phyloP scores from a whole-genome alignment of 1,140 invertebrate species.

The Parasteatoda tepidariorum region DNA sequence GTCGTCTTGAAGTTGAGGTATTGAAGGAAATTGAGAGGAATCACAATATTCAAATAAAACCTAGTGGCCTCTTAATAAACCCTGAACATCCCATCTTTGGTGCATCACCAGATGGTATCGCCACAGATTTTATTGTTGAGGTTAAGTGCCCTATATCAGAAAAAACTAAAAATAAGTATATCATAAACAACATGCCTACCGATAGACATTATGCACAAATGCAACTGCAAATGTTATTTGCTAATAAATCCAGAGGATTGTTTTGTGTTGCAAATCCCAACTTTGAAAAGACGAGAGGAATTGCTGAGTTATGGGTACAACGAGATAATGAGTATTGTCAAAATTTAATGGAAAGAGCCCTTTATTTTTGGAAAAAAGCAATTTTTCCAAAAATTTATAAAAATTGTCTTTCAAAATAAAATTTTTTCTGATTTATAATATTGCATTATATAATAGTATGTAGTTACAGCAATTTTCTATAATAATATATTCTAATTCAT shows the following conservation, averaged over 20 bases:
- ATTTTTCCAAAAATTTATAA: not conserved
- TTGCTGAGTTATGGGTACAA: not conserved
- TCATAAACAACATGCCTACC: not conserved
- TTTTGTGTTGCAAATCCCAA: constrained; percentile 9
- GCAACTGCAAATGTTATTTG: constrained; percentile 19
- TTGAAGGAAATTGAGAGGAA: not conserved
- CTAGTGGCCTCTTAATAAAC: not conserved
- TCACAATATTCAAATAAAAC: not conserved
- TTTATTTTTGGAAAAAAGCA: constrained; percentile 2
- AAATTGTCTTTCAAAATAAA: too few species aligned
- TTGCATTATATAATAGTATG: too few species aligned
- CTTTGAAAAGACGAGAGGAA: not conserved
- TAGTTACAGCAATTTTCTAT: too few species aligned
- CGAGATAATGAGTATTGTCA: not conserved
- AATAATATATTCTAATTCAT: too few species aligned
- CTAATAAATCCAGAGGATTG: not conserved
- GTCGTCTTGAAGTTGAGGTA: too few species aligned
- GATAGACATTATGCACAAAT: not conserved
- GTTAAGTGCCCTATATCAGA: too few species aligned
- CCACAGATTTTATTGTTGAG: too few species aligned
- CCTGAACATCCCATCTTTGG: not conserved
- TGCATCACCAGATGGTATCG: not conserved
- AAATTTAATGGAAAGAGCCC: not conserved
- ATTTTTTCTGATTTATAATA: too few species aligned
- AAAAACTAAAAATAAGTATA: not conserved